phyloP scores from a whole-genome alignment of 2,888 invertebrate species.

The Bellardia bayeri region DNA sequence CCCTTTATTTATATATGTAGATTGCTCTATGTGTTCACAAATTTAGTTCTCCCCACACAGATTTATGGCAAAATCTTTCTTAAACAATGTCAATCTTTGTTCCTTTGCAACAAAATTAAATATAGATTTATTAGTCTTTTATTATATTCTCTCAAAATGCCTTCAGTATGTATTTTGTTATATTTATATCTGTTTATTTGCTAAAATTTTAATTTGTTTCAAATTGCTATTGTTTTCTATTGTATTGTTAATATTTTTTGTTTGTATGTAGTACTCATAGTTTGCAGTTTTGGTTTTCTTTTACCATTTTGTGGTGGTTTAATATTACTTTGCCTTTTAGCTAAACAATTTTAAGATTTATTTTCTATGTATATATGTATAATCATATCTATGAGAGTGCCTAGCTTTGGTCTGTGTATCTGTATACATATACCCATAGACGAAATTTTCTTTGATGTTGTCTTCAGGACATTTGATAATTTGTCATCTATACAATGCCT shows the following conservation, averaged over 20 bases:
- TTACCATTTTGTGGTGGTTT: conserved; percentile 38
- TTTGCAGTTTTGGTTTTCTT: conserved; percentile 1
- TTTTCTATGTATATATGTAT: not conserved
- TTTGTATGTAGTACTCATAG: too few relatives aligned
- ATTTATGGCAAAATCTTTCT: too few relatives aligned
- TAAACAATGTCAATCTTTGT: too few relatives aligned
- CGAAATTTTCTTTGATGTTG: too few relatives aligned
- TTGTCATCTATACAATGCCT: too few relatives aligned
- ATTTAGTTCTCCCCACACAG: too few relatives aligned
- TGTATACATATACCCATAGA: not conserved
- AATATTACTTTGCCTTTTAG: conserved; percentile 44
- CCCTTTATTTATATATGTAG: too few relatives aligned
- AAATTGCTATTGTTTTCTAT: not conserved
- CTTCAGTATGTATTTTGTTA: not conserved
- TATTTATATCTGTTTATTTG: not conserved
- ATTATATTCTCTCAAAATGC: not conserved
- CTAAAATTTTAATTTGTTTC: conserved; percentile 23
- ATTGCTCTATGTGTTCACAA: too few relatives aligned
- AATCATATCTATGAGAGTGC: not conserved
- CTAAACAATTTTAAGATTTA: conserved; percentile 2
- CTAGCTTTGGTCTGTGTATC: not conserved
- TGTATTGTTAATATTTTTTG: conserved; percentile 6
- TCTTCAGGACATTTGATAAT: too few relatives aligned
- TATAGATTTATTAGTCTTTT: not conserved
- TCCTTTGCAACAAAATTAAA: not conserved